Evolutionary conservation across 2,888 invertebrate genomes (phyloP).

Genomic region (Petrophora chlorosata): DNA sequence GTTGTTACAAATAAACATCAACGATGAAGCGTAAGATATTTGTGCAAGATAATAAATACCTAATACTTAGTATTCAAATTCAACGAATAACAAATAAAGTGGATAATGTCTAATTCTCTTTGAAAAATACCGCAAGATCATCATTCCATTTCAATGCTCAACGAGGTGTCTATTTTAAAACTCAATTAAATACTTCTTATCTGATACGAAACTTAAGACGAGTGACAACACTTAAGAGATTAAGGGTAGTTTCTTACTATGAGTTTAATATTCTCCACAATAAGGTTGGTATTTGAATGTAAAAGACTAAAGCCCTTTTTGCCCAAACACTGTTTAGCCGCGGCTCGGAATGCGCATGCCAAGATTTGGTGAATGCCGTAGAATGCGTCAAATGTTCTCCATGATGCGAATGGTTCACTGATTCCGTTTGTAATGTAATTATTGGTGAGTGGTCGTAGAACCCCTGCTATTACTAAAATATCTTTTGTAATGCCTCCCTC

Average conservation of each 20-base stretch:
- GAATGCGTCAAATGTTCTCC: slow-evolving; percentile 64
- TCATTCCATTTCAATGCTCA: too few relatives aligned
- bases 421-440: slow-evolving; percentile 40
- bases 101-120: too few relatives aligned
- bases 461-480: slow-evolving; percentile 38
- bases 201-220: too few relatives aligned
- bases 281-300: slow-evolving; percentile 31
- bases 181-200: neutral
- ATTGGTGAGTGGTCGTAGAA: slow-evolving; percentile 64
- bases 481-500: slow-evolving; percentile 24
- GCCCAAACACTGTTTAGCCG: slow-evolving; percentile 26
- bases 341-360: slow-evolving; percentile 63
- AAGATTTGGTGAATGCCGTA: slow-evolving; percentile 47
- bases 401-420: slow-evolving; percentile 53
- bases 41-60: too few relatives aligned
- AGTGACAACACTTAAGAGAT: too few relatives aligned
- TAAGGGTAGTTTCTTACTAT: too few relatives aligned
- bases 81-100: too few relatives aligned
- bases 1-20: too few relatives aligned
- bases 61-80: too few relatives aligned
- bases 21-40: too few relatives aligned
- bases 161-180: too few relatives aligned
- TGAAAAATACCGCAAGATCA: too few relatives aligned
- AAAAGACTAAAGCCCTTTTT: slow-evolving; percentile 46
- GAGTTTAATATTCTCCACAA: neutral